Base-by-base conservation (phyloP, 2,113 vertebrate species). In the Carettochelys insculpta region DNA sequence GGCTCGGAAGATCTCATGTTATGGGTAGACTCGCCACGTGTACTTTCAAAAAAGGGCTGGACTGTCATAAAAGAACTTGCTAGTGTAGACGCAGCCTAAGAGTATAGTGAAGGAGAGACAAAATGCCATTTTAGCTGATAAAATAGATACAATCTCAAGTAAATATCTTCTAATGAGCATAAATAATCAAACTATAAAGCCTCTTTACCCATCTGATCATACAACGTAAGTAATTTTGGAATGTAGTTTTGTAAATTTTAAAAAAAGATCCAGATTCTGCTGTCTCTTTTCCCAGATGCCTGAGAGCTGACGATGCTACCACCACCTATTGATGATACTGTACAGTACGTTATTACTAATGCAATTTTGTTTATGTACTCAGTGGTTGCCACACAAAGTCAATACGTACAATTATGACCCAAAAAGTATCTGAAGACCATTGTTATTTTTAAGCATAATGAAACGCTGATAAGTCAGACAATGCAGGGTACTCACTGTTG, bases 401-500 rank as follows among this genome's bases (percentile, higher is more conserved):
- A 86, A 0, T 82, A 80, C 75, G 85, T 85, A 89, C 81, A 25
- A 81, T 82, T 41, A 80, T 31, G 34, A 77, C 56, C 58, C 85
- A 78, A 92, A 34, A 93, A 58, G n/a, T 87, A 68, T 75, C 78
- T 89, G 90, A 96, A 95, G 90, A 92, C 82, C 92, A 92, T 90
- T 92, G 82, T 43, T 12, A 85, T 80, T 61, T n/a, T 80, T 89
- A 83, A 71, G 85, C 50, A 45, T 65, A 81, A 93, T 95, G 87
- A 83, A 85, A 85, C 95, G 92, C 92, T 87, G 91, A 93, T 82
- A 85, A 81, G 52, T 80, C 54, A 52, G 92, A 85, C 85, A 91
- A 25, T 45, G 1, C 9, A 34, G 79, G 85, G 88, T 92, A 85
- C 91, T 96, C 94, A 96, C 94, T 97, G 94, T 47, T 90, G 92